A percentile compares a stretch with the other conserved stretches of the same genome.
Conservation (phyloP, 2,888 invertebrate genomes). For the Nasonovia ribisnigri region DNA sequence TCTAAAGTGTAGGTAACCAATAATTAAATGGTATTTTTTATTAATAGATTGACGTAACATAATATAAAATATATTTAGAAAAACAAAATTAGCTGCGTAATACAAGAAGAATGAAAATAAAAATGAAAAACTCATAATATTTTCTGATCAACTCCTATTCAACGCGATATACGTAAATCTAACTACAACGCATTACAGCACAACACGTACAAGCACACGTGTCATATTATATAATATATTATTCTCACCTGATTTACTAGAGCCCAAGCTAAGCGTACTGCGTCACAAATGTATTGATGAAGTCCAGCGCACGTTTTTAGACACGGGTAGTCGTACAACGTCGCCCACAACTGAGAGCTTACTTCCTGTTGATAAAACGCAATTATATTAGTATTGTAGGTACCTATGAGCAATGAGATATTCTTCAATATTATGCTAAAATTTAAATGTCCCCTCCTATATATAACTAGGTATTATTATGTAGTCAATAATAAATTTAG, state of each 20-base stretch:
- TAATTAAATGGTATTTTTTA: background rate
- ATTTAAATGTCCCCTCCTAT: background rate
- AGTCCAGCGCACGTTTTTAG: conserved; percentile 84
- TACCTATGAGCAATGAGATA: background rate
- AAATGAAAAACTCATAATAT: background rate
- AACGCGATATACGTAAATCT: background rate
- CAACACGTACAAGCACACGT: conserved; percentile 38
- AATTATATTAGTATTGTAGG: background rate
- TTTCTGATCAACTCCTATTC: background rate
- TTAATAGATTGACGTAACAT: background rate
- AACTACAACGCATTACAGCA: conserved; percentile 17
- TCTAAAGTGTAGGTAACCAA: background rate
- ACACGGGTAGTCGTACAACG: conserved; percentile 93
- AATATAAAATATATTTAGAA: background rate
- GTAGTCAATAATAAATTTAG: background rate
- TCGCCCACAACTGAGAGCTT: conserved; percentile 82
- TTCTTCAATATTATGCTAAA: background rate
- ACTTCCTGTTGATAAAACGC: conserved; percentile 73
- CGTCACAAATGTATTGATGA: conserved; percentile 83
- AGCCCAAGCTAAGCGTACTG: conserved; percentile 90
- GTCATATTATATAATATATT: background rate
- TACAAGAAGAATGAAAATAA: background rate
- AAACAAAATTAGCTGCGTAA: background rate
- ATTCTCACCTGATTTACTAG: conserved; percentile 78
- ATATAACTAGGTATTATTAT: background rate